A percentile compares a stretch with the other conserved stretches of the same genome.
Conservation (phyloP, 2,888 invertebrate species). For the Lapara coniferarum region DNA sequence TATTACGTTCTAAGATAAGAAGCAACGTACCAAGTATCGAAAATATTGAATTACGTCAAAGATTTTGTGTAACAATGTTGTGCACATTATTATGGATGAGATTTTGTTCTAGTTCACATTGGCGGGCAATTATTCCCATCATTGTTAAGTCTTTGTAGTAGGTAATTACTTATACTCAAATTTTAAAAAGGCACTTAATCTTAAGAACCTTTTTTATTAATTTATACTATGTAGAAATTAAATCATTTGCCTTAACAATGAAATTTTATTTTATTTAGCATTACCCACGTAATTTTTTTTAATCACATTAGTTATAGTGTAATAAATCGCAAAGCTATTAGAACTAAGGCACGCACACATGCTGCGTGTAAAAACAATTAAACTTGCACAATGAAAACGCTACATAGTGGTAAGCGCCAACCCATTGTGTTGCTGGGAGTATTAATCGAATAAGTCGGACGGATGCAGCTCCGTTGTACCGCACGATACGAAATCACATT, state of each 20-base stretch:
- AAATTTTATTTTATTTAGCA: too few relatives aligned
- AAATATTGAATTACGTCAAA: conserved; percentile 6
- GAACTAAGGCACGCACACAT: conserved; percentile 45
- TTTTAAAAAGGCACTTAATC: too few relatives aligned
- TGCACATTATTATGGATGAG: too few relatives aligned
- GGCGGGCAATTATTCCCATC: too few relatives aligned
- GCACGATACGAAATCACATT: conserved; percentile 2
- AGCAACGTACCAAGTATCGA: background rate
- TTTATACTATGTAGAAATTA: too few relatives aligned
- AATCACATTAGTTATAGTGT: conserved; percentile 6
- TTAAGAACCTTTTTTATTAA: too few relatives aligned
- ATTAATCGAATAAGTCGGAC: conserved; percentile 70
- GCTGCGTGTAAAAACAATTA: conserved; percentile 70
- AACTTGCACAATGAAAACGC: conserved; percentile 71
- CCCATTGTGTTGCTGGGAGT: conserved; percentile 63
- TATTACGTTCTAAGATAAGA: too few relatives aligned
- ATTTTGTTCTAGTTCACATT: too few relatives aligned
- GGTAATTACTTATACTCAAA: too few relatives aligned
- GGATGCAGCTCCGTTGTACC: conserved; percentile 35
- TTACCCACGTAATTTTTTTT: background rate
- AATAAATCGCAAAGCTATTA: conserved; percentile 36
- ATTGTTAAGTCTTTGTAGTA: too few relatives aligned
- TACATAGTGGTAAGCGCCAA: conserved; percentile 59
- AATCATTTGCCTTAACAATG: background rate
- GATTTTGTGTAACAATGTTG: background rate